Base-by-base conservation (phyloP, 2,113 vertebrate genomes). In the Leucopsar rothschildi region DNA sequence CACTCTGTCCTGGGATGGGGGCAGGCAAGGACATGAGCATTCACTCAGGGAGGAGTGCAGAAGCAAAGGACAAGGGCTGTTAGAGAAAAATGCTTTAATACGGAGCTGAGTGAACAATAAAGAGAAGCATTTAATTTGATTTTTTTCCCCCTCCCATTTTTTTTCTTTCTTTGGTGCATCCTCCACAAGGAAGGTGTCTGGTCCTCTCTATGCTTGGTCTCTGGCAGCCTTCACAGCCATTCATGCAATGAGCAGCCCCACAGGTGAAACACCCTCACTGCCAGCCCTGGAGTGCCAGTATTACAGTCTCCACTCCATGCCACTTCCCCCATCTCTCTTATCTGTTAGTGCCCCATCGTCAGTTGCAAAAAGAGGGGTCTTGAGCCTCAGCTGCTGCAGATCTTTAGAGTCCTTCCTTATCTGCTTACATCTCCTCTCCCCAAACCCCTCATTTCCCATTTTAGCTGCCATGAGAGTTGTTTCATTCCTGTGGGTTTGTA, bases 81-180 rank as follows among this genome's bases (percentile, higher is more conserved):
- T 63, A 69, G 19, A 47, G 52, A 17, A 75, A 95, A 89, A 66
- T 0, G 11, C 31, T 96, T 96, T 95, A 94, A 92, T 95, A 65
- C 84, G 77, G 55, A 92, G 10, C 47, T 55, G 42, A 39, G 37
- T 47, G 15, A 83, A 77, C 45, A 92, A 60, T 11, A 80, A 65
- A 83, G 72, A 73, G n/a, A 78, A 78, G 25, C 23, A 59, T 15
- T 81, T 63, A 4, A 21, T 53, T 72, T 20, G 3, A 19, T 44
- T 72, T 35, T 63, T 37, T 1, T 1, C 1, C 1, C 1, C 28
- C 8, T 2, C 2, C 5, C 25, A 0, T 1, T n/a, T 68, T 21
- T 24, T 39, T 37, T 9, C 5, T 31, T 27, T 73, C 42, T n/a
- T 45, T 25, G 6, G 61, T 35, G 40, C 1, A 0, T 75, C 33